Evolutionary conservation across 2,797 vertebrate species (phyloP), one percentile per base, ranked within the genome.

Genomic region (Zenarchopterus dispar): DNA sequence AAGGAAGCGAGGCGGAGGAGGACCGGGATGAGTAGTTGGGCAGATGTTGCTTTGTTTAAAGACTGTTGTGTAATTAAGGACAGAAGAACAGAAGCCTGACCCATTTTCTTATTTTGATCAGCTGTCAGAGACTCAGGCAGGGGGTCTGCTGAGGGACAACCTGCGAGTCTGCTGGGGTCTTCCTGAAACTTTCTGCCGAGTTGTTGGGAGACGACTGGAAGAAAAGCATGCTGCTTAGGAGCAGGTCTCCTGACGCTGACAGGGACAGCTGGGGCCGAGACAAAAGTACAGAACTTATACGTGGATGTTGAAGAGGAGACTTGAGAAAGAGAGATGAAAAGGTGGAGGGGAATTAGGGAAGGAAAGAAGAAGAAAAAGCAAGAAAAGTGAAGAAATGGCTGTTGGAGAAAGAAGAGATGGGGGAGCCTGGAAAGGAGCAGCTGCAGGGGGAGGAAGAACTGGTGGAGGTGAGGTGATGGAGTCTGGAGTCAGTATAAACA

Each of bases 31-130:
- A 48, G 56, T 47, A 79, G 89, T 90, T 89, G 93, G 93, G 93
- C 96, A 96, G 95, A 95, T 96, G 95, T 93, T 94, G 91, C 94
- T 93, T 96, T 96, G 96, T 96, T 94, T 95, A 94, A 94, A 94
- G 90, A 92, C 78, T 87, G 84, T 93, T 91, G 92, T 93, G 95
- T 94, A 95, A 95, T 95, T 96, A 96, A 95, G 93, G 89, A 91
- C 86, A 88, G 93, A 91, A 89, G 93, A 81, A 84, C 82, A 94
- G 93, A 95, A 95, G 95, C 94, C 91, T 95, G 95, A 88, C 84
- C 95, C 93, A 93, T 94, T 95, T 95, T 81, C 80, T 76, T 88
- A 93, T 94, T 93, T 96, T 96, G 94, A 95, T 96, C 94, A 93
- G 93, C 93, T 94, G 94, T 94, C 95, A 94, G 89, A 91, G 84